Percentiles rank a stretch among this genome's conserved stretches.
phyloP scores from a whole-genome alignment of 2,888 invertebrate species.

The Cerceris rybyensis region DNA sequence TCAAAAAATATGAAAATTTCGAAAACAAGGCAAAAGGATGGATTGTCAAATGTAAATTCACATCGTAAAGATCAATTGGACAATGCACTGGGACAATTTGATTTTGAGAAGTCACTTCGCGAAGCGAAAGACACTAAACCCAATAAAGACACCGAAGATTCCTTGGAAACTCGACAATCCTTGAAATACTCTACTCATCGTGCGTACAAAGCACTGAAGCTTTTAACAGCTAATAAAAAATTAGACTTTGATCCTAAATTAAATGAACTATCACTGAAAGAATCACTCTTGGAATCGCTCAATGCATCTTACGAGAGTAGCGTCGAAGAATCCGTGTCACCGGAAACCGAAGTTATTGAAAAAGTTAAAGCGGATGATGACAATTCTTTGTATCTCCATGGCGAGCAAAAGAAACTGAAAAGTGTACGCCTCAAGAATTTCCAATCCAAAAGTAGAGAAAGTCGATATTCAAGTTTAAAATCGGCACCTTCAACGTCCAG shows the following conservation, averaged over 20 bases:
- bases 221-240: constrained; percentile 51
- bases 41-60: neutral
- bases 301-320: too few relatives aligned
- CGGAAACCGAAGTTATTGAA: neutral
- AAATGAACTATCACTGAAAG: constrained; percentile 1
- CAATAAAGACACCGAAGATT: neutral
- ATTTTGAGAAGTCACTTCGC: neutral
- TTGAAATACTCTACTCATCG: constrained; percentile 51
- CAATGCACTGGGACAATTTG: neutral
- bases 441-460: constrained; percentile 15
- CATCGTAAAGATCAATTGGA: neutral
- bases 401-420: constrained; percentile 53
- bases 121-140: neutral
- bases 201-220: constrained; percentile 64
- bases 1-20: too few relatives aligned
- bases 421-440: constrained; percentile 36
- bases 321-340: neutral
- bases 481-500: constrained; percentile 23
- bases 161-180: constrained; percentile 14
- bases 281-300: neutral
- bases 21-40: neutral
- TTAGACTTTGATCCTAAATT: constrained; percentile 39
- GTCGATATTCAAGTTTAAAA: constrained; percentile 3
- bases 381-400: constrained; percentile 28
- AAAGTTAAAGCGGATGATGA: constrained; percentile 9